A percentile compares a stretch with the other conserved stretches of the same genome.
Conservation (phyloP, 2,888 invertebrate species). For the Nephrotoma appendiculata region DNA sequence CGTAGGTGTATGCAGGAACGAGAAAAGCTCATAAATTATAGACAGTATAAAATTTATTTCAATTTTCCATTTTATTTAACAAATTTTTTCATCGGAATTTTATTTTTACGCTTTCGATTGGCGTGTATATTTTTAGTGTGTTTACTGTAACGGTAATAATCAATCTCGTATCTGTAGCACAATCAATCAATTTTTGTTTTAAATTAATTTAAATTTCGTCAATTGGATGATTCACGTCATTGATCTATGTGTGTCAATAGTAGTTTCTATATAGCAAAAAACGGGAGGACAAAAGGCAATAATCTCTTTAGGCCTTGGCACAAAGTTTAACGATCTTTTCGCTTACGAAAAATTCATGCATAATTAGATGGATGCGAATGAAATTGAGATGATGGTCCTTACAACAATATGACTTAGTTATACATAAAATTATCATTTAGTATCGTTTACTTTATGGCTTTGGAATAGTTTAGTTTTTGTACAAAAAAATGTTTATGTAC, state of each 20-base stretch:
- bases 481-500: not conserved
- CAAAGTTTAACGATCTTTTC: not conserved
- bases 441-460: not conserved
- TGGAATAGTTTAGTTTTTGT: not conserved
- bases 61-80: not conserved
- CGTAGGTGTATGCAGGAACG: not conserved
- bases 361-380: not conserved
- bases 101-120: too few species aligned
- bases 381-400: not conserved
- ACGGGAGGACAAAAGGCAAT: not conserved
- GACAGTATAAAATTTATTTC: not conserved
- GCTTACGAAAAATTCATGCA: not conserved
- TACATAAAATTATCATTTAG: not conserved
- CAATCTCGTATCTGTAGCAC: not conserved
- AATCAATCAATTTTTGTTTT: not conserved
- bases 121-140: not conserved
- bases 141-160: not conserved
- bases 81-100: not conserved
- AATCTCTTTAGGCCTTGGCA: not conserved
- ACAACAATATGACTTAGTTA: not conserved
- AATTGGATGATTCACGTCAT: not conserved
- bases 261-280: not conserved
- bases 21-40: not conserved
- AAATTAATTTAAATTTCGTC: not conserved
- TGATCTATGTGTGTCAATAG: not conserved